Evolutionary conservation across 1,140 invertebrate genomes (phyloP), one percentile per base, ranked within the genome.

Genomic region (Macrotrachela quadricornifera): DNA sequence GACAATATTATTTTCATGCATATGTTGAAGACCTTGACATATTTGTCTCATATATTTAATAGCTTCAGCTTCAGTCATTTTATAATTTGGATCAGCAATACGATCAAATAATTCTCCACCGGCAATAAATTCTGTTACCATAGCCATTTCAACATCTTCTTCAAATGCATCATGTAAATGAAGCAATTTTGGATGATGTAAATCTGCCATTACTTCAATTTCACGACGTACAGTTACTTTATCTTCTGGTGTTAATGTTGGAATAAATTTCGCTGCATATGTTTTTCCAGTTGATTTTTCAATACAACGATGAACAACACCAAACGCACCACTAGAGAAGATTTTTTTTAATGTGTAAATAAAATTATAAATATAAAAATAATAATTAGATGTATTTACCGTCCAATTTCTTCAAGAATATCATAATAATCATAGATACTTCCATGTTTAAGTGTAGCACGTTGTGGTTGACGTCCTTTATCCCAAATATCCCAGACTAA

Each of bases 1-100:
- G 53, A 97, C 94, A 59, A 96, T 96, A 69, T 94, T 96, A 75
- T 87, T 87, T 62, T 99, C 92, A 66, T 99, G 92, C 92, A 99
- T 97, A 65, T 97, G 88, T 59, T 85, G 80, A 0, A 97, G 81
- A n/a, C 79, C 92, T 64, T 96, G 87, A 68, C 88, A 95, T 51
- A 97, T 85, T 73, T 99, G 92, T 55, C 88, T 72, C 85, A 97
- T 95, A 72, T 97, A 99, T 67, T 96, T 88, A 49, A 92, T 91
- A 0, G 95, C 91, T 73, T 97, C 91, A n/a, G 88, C 81, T 73
- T 99, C 94, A 41, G 85, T 87, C 90, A 97, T 97, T 57, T 79
- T 79, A 71, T 97, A 96, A 42, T 86, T 87, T 58, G 96, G 90
- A 21, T 88, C 83, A 9, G 91, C 92, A 60, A 97, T 95, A 56